These are phyloP conservation scores for Drosophila villosipedis DNA, from an alignment of 2,888 invertebrate species.

Conservation along the genomic window DNA sequence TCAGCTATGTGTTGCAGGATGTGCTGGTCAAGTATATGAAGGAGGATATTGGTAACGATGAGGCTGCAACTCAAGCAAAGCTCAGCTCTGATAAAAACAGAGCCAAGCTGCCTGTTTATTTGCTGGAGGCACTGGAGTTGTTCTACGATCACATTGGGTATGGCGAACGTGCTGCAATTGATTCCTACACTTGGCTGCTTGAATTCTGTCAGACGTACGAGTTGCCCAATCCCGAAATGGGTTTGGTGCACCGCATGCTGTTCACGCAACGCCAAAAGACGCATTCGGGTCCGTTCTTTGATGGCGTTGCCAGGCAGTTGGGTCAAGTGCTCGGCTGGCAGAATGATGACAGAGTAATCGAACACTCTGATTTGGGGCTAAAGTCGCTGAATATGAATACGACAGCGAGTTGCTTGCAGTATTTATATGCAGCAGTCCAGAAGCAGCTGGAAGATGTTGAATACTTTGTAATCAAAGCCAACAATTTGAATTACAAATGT, in stretches of 20 bases:
- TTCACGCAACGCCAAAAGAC: slow-evolving; percentile 84
- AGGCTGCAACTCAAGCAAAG: slow-evolving; percentile 42
- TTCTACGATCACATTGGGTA: slow-evolving; percentile 82
- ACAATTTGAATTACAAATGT: slow-evolving; percentile 85
- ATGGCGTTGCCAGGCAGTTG: slow-evolving; percentile 80
- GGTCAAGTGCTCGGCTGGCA: slow-evolving; percentile 76
- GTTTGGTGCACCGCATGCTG: slow-evolving; percentile 82
- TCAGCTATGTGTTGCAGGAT: slow-evolving; percentile 76
- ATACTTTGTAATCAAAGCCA: slow-evolving; percentile 85
- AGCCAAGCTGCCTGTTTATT: slow-evolving; percentile 67
- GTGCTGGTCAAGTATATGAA: slow-evolving; percentile 78
- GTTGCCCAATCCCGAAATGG: slow-evolving; percentile 73
- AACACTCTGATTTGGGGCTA: slow-evolving; percentile 55
- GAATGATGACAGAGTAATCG: slow-evolving; percentile 49
- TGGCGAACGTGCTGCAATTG: slow-evolving; percentile 77
- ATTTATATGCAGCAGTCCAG: slow-evolving; percentile 78
- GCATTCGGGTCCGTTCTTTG: slow-evolving; percentile 83
- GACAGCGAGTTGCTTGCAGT: slow-evolving; percentile 74
- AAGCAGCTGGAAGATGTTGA: slow-evolving; percentile 84
- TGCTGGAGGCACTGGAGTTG: slow-evolving; percentile 82
- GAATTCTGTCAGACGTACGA: slow-evolving; percentile 81
- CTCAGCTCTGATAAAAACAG: slow-evolving; percentile 62
- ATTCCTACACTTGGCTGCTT: slow-evolving; percentile 83
- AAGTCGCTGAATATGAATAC: slow-evolving; percentile 80
- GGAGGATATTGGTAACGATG: slow-evolving; percentile 51